phyloP scores from a whole-genome alignment of 2,797 vertebrate species.

The Phoeniculus purpureus region DNA sequence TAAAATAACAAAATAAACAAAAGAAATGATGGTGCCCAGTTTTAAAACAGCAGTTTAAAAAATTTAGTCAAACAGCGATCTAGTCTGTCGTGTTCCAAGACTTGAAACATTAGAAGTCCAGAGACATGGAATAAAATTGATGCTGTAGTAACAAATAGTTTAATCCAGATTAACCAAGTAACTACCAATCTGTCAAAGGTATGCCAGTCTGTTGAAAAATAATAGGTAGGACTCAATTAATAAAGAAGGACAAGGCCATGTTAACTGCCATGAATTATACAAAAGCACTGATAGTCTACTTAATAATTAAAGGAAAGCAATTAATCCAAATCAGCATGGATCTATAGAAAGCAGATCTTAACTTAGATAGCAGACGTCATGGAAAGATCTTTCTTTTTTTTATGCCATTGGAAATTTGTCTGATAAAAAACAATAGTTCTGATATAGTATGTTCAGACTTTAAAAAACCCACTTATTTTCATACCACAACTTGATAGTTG shows the following conservation, averaged over 20 bases:
- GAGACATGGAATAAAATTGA: background rate
- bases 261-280: constrained; percentile 1
- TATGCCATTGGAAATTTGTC: background rate
- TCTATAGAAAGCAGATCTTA: background rate
- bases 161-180: background rate
- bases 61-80: background rate
- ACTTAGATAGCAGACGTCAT: background rate
- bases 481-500: background rate
- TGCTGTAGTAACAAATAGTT: background rate
- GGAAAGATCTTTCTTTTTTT: background rate
- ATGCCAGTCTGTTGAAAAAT: background rate
- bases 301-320: constrained; percentile 14
- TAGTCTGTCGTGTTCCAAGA: background rate
- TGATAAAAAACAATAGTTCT: background rate
- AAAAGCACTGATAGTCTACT: background rate
- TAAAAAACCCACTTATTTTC: background rate
- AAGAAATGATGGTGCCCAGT: background rate
- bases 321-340: background rate
- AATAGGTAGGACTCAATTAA: background rate
- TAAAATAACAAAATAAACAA: background rate
- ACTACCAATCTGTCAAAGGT: background rate
- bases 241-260: background rate
- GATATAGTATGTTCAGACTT: background rate
- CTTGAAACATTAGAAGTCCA: background rate
- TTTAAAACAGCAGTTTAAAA: background rate